phyloP scores from a whole-genome alignment of 2,113 vertebrate species.

The Urocolius indicus region DNA sequence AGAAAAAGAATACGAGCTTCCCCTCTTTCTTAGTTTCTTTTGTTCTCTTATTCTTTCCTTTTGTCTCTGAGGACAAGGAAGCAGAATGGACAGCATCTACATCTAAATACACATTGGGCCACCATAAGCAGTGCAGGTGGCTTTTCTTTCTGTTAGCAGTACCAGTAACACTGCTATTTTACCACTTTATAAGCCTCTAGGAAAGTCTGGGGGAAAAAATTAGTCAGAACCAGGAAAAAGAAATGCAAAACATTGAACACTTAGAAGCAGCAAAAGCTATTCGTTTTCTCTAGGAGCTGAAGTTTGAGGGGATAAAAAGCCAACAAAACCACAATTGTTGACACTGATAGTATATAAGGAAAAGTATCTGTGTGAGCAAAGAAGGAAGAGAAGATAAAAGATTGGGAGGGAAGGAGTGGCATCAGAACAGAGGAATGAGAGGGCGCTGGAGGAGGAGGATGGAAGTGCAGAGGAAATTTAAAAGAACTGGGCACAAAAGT shows the following conservation, averaged over 20 bases:
- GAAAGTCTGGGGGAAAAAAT: not conserved
- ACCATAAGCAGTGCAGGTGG: rapidly evolving
- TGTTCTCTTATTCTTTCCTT: no score
- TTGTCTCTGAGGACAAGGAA: not conserved
- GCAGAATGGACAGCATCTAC: not conserved
- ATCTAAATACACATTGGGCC: not conserved
- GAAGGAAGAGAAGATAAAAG: not conserved
- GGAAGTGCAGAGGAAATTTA: not conserved
- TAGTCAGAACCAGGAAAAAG: not conserved
- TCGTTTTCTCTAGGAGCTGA: not conserved
- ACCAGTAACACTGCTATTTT: not conserved
- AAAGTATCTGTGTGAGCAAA: not conserved
- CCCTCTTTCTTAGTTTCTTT: not conserved
- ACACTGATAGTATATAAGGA: not conserved
- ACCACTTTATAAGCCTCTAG: not conserved
- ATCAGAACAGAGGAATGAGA: not conserved
- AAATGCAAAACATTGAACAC: not conserved
- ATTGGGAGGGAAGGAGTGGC: not conserved
- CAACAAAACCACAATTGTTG: not conserved
- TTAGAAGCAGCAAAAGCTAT: not conserved
- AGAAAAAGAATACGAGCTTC: not conserved
- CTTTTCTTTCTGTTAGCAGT: not conserved
- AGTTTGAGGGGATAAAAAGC: not conserved
- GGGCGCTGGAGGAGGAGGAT: not conserved
- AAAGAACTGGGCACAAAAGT: not conserved